Conservation (phyloP, 1,140 invertebrate genomes). For the Nixonia krombeini region DNA sequence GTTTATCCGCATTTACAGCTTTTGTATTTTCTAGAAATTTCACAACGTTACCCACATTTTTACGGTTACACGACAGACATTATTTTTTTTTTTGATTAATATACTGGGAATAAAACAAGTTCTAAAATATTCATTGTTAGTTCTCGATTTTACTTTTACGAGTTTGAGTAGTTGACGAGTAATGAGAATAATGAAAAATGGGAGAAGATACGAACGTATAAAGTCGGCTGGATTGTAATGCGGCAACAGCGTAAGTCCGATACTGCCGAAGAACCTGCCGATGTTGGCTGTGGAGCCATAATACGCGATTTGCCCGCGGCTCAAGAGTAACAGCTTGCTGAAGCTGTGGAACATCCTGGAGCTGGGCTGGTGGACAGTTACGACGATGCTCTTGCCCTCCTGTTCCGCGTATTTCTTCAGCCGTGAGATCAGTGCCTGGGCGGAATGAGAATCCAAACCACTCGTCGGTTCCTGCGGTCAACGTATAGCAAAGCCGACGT, state of each 20-base stretch:
- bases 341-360: conserved; percentile 92
- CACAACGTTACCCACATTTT: too few species aligned
- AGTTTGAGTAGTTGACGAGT: too few species aligned
- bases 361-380: conserved; percentile 89
- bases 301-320: conserved; percentile 84
- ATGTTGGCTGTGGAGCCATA: conserved; percentile 84
- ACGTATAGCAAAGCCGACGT: too few species aligned
- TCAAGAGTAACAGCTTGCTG: conserved; percentile 84
- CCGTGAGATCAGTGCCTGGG: conserved; percentile 81
- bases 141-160: too few species aligned
- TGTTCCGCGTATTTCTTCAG: conserved; percentile 83
- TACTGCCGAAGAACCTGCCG: conserved; percentile 81
- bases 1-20: too few species aligned
- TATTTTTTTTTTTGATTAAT: too few species aligned
- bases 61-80: too few species aligned
- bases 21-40: too few species aligned
- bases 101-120: too few species aligned
- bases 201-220: conserved; percentile 78
- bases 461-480: conserved; percentile 84
- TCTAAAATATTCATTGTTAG: too few species aligned
- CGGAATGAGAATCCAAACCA: conserved; percentile 87
- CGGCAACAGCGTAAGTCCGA: conserved; percentile 82
- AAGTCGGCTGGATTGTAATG: conserved; percentile 92
- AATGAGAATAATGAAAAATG: too few species aligned
- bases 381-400: conserved; percentile 85